These are phyloP conservation scores for Pseudachorutes palmiensis DNA, from an alignment of 1,140 invertebrate genomes.

Conservation along the genomic window DNA sequence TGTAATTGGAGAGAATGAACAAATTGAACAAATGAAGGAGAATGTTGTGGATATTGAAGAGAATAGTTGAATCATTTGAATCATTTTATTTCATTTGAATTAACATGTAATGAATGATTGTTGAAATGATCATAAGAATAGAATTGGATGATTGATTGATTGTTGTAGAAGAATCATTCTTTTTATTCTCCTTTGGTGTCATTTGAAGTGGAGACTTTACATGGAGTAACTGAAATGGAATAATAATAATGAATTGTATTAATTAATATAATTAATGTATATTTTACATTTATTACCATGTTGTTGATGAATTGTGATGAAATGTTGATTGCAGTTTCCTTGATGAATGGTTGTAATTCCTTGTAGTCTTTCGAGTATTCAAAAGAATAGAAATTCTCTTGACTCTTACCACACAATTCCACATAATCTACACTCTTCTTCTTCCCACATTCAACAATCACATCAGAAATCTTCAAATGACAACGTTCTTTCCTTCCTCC, in stretches of 20 bases:
- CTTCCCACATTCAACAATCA: background rate
- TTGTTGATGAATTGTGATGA: background rate
- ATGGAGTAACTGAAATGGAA: background rate
- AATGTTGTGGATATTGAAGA: no score
- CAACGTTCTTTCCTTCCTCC: background rate
- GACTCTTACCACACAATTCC: background rate
- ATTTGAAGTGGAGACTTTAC: background rate
- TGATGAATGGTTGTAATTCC: background rate
- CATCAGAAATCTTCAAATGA: background rate
- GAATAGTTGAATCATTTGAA: no score
- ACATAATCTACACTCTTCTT: background rate
- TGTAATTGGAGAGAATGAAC: no score
- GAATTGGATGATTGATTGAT: no score
- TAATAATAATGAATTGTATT: no score
- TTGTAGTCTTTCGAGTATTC: background rate
- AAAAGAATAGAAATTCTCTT: background rate
- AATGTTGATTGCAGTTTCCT: background rate
- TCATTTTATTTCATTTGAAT: no score
- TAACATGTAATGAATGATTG: no score
- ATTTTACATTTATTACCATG: constrained; percentile 2
- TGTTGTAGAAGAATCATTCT: no score
- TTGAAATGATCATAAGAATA: no score
- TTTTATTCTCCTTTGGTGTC: background rate
- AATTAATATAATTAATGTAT: no score
- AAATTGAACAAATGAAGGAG: no score